Percentiles rank a stretch among this genome's conserved stretches.
Evolutionary conservation across 2,113 vertebrate genomes (phyloP).

Genomic region (Erinaceus europaeus): DNA sequence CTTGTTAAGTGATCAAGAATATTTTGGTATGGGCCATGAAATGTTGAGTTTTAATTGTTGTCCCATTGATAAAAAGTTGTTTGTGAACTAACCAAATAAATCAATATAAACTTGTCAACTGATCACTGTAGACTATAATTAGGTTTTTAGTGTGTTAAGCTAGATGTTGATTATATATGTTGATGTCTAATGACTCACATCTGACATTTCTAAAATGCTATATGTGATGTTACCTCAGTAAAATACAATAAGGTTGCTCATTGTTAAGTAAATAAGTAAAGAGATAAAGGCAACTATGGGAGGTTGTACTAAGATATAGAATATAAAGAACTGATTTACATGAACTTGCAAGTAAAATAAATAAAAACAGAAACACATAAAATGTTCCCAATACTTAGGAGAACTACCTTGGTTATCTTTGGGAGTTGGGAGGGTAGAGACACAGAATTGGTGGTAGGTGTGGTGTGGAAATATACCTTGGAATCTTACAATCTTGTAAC

Average conservation of each 20-base stretch:
- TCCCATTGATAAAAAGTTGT: not conserved
- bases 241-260: not conserved
- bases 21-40: not conserved
- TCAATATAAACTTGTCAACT: not conserved
- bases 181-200: not conserved
- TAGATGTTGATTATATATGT: not conserved
- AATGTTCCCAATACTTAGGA: too few species aligned
- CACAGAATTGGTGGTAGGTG: too few species aligned
- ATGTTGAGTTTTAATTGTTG: not conserved
- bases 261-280: too few species aligned
- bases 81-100: not conserved
- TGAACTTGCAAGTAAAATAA: too few species aligned
- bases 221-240: not conserved
- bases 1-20: not conserved
- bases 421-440: too few species aligned
- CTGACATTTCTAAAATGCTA: not conserved
- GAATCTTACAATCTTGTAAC: too few species aligned
- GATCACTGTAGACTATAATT: not conserved
- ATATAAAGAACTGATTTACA: too few species aligned
- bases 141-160: not conserved
- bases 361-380: too few species aligned
- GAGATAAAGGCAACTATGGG: too few species aligned
- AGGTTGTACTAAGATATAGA: too few species aligned
- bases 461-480: too few species aligned
- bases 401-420: too few species aligned